phyloP scores from a whole-genome alignment of 2,888 invertebrate species.

The Omphaloscelis lunosa region DNA sequence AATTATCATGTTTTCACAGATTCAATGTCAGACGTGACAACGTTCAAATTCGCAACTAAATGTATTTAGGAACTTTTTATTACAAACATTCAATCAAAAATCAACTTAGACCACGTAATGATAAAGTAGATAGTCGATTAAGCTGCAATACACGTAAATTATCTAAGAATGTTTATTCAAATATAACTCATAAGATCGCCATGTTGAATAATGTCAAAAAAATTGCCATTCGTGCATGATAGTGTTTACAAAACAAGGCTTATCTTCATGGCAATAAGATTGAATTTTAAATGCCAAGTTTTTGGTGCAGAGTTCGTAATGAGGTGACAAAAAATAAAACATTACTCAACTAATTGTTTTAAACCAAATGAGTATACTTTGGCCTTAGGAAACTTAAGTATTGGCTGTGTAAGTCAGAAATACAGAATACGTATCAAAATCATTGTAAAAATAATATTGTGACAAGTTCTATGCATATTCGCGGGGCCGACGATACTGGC shows the following conservation, averaged over 20 bases:
- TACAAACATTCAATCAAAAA: background rate
- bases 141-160: conserved; percentile 1
- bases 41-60: background rate
- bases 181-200: conserved; percentile 24
- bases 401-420: conserved; percentile 8
- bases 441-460: conserved; percentile 8
- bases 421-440: conserved; percentile 27
- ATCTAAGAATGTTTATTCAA: conserved; percentile 7
- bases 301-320: background rate
- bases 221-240: background rate
- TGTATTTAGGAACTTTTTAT: background rate
- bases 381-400: conserved; percentile 30
- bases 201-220: conserved; percentile 32
- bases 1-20: conserved; percentile 3
- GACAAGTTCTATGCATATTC: background rate
- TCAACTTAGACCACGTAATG: background rate
- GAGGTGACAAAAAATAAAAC: conserved; percentile 9
- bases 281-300: background rate
- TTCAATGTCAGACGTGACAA: background rate
- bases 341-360: conserved; percentile 32
- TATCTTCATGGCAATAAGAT: background rate
- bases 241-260: background rate
- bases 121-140: conserved; percentile 2
- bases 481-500: background rate
- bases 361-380: conserved; percentile 47